Evolutionary conservation across 1,140 invertebrate species (phyloP), one percentile per base, ranked within the genome.

Genomic region (Pinna nobilis): DNA sequence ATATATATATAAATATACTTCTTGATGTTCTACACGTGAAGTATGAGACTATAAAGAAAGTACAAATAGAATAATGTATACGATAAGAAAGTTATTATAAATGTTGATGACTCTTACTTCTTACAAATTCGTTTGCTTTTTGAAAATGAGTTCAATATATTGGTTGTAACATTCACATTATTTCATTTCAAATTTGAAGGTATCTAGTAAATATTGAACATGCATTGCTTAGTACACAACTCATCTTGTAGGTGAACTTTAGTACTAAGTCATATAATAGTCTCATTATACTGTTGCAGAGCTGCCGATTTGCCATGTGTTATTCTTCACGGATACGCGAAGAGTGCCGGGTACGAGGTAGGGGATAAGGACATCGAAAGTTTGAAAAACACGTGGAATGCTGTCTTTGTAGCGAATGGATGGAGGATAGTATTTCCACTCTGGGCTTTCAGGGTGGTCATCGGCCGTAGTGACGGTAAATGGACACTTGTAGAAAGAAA

Each of bases 231-330:
- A 11, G 18, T 5, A 35, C n/a, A 35, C 25, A 5, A 37, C 9
- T 37, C 20, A 35, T 37, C n/a, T 37, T 61, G n/a, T 35, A 37
- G 7, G 3, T 32, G 39, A 2, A 2, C 18, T 44, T 41, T 2
- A 25, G 4, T 23, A 4, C 20, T 30, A 63, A n/a, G 6, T 5
- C 11, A n/a, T 44, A 7, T 28, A 20, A 25, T 61, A 18, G 5
- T 41, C 6, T 63, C 3, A 11, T 61, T 87, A 13, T 61, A n/a
- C 89, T 67, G 86, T 75, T 64, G 28, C 64, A 97, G 96, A 90
- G 98, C 98, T 87, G 97, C 97, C 1, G 97, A 97, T 77, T 91
- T 99, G 11, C 97, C 99, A 87, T 99, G 98, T 89, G 96, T 98
- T 3, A 96, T 99, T 11, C 98, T 99, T 82, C 98, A 98, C 89